Conservation (phyloP, 2,113 vertebrate genomes). For the Rallus limicola region DNA sequence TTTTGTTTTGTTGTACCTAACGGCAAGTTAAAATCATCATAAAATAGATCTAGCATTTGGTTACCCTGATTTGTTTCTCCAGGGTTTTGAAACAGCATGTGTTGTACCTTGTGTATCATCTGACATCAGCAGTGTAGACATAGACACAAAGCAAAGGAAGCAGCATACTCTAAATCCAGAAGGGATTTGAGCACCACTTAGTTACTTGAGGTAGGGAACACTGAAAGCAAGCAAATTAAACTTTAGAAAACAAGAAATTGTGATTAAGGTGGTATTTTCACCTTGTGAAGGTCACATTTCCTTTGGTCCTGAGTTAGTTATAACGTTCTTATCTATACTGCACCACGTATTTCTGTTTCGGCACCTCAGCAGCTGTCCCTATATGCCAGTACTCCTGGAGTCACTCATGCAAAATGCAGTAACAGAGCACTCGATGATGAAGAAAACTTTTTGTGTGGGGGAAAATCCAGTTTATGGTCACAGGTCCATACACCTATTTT, state of each 20-base stretch:
- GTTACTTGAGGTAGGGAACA: neutral
- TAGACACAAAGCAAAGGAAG: neutral
- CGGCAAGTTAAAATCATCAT: neutral
- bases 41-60: neutral
- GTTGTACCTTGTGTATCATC: rapidly evolving
- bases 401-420: neutral
- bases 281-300: neutral
- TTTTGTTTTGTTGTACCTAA: neutral
- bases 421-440: neutral
- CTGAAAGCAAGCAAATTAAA: neutral
- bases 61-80: neutral
- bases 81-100: neutral
- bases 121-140: neutral
- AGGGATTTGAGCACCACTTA: neutral
- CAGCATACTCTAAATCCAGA: neutral
- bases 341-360: neutral
- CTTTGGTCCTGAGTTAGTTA: neutral
- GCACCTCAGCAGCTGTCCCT: neutral
- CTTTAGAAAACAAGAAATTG: neutral
- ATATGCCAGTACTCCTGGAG: neutral
- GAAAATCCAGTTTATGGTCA: neutral
- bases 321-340: neutral
- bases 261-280: neutral
- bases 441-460: neutral
- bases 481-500: neutral